Evolutionary conservation across 2,888 invertebrate genomes (phyloP), one percentile per base, ranked within the genome.

Genomic region (Cephus nigrinus): DNA sequence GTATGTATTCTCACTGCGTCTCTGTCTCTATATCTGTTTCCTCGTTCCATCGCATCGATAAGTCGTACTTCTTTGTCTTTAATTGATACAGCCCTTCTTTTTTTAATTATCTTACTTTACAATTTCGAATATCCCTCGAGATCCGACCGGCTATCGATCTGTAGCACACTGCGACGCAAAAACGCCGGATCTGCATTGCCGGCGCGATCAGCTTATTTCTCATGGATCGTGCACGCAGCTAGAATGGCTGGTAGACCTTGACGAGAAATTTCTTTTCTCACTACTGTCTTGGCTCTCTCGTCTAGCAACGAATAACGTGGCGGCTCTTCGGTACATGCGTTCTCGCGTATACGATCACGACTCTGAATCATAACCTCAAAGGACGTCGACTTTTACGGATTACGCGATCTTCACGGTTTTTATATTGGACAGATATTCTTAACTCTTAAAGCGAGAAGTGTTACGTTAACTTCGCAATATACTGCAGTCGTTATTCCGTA

Each of bases 81-180:
- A 4, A 40, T 15, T 15, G 15, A 40, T 40, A 1, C 4, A 40
- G 15, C 15, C 15, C 2, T 36, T 12, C 75, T 33, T 30, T 35
- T 12, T 12, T 35, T 35, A 31, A 31, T 31, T 31, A 30, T 30
- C 30, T 30, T 30, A 23, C 33, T n/a, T 77, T 23, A 33, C 33
- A 12, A 12, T 32, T 36, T 35, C 40, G 55, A 35, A 36, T 55
- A 78, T 55, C 31, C 30, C 35, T 32, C 15, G 36, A 15, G 71
- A 74, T 33, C 75, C 69, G 31, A 30, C 31, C 75, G 12, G 74
- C 71, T 82, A 82, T 79, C 86, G 86, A 86, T 87, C 84, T 82
- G 79, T 75, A 81, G 80, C 80, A 82, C 82, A 84, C 84, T 88
- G 84, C 89, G 89, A 83, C 89, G 89, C 86, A 89, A 87, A 88